A percentile compares a stretch with the other conserved stretches of the same genome.
Evolutionary conservation across 2,888 invertebrate genomes (phyloP).

Genomic region (Oxystoma pomonae): DNA sequence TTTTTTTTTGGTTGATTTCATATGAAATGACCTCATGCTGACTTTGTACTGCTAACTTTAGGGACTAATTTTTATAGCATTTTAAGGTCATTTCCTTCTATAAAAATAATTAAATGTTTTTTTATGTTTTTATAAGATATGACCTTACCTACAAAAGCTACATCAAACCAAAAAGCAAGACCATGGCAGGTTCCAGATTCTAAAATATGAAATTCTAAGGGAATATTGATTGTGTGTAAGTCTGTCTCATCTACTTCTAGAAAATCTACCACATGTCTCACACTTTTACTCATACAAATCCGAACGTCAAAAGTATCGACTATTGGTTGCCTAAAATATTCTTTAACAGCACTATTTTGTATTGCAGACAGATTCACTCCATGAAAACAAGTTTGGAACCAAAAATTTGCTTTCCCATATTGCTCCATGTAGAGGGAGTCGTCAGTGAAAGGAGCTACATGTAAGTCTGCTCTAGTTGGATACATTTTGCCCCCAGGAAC

Average conservation of each 20-base stretch:
- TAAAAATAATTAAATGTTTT: no score
- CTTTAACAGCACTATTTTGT: conserved; percentile 89
- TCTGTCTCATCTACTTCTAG: conserved; percentile 88
- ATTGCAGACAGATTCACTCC: conserved; percentile 93
- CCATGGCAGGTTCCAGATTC: conserved; percentile 96
- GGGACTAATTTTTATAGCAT: no score
- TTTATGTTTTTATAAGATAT: no score
- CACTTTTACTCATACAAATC: conserved; percentile 93
- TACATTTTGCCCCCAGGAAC: conserved; percentile 94
- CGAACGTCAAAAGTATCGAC: conserved; percentile 77
- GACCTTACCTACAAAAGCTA: conserved; percentile 68
- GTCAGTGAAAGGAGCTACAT: conserved; percentile 96
- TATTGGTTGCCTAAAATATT: conserved; percentile 68
- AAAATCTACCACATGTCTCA: conserved; percentile 92
- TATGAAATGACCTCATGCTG: no score
- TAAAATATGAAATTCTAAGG: conserved; percentile 86
- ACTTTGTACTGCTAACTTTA: no score
- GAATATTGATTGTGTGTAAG: conserved; percentile 92
- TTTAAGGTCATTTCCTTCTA: no score
- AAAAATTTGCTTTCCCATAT: conserved; percentile 97
- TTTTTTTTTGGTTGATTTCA: no score
- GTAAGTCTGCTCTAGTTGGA: conserved; percentile 93
- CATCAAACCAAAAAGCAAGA: conserved; percentile 99
- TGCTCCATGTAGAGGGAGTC: conserved; percentile 98
- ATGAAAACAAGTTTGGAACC: conserved; percentile 98